Conservation (phyloP, 2,888 invertebrate species). For the Prosopocoilus inquinatus region DNA sequence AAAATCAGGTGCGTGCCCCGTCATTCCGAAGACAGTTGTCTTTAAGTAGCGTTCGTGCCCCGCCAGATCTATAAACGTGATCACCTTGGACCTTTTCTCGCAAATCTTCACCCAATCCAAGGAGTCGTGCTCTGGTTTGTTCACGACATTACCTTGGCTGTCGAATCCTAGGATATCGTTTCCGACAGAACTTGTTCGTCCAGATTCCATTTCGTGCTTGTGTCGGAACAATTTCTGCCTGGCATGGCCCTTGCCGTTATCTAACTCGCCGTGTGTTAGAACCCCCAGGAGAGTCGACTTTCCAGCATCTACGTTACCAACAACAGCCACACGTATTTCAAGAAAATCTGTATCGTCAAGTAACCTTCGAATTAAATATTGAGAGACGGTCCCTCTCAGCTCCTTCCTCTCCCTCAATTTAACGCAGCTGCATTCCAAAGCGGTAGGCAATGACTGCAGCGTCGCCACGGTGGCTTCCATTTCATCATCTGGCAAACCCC, state of each 20-base stretch:
- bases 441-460: constrained; percentile 79
- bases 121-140: constrained; percentile 93
- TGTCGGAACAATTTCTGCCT: constrained; percentile 94
- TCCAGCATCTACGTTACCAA: constrained; percentile 99
- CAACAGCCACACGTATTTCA: constrained; percentile 97
- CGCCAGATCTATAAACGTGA: constrained; percentile 97
- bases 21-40: constrained; percentile 99
- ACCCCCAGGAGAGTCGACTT: constrained; percentile 97
- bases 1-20: constrained; percentile 98
- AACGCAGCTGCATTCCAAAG: constrained; percentile 87
- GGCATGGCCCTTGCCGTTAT: constrained; percentile 95
- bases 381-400: constrained; percentile 73
- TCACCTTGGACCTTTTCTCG: constrained; percentile 94
- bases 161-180: constrained; percentile 99
- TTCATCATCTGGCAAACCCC: constrained; percentile 74
- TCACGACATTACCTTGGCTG: constrained; percentile 89
- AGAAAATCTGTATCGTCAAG: constrained; percentile 84
- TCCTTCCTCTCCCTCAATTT: constrained; percentile 76
- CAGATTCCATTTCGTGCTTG: constrained; percentile 98
- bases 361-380: constrained; percentile 82
- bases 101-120: constrained; percentile 99
- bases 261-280: constrained; percentile 95
- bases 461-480: constrained; percentile 89
- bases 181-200: constrained; percentile 97
- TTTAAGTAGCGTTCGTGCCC: constrained; percentile 98